Base-by-base conservation (phyloP, 2,113 vertebrate genomes). In the Tretioscincus oriximinensis region DNA sequence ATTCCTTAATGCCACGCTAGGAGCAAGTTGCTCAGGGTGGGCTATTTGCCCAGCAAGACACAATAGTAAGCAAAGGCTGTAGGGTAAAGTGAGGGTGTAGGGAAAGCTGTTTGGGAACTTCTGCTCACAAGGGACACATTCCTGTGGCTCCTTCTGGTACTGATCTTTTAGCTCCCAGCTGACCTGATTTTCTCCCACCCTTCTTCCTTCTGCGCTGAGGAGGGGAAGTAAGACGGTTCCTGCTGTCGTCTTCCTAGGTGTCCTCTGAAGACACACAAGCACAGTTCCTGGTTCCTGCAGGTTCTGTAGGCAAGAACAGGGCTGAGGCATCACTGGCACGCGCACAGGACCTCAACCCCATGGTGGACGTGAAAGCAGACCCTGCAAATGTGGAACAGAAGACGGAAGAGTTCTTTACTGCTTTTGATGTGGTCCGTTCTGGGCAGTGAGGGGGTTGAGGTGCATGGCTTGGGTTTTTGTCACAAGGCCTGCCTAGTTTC, bases 331-430 rank as follows among this genome's bases (percentile, higher is more conserved):
- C 97, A 0, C 80, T 98, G 93, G 97, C 97, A 78, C 93, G 98
- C 14, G 97, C 97, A 0, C 98, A 98, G 94, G 97, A 96, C 85
- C 97, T 99, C 72, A 99, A 99, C 81, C 98, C 98, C 0, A 99
- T 99, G 98, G 98, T 99, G 70, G 95, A 98, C 0, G 98, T 99
- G 26, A 96, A 96, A 10, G 97, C 95, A 0, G 97, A 99, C 84
- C 84, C 93, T 0, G 96, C 94, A 64, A 90, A 82, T 3, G 76
- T 97, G 0, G 96, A 97, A 9, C 93, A 92, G 90, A 99, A 99
- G 61, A 67, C 95, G 0, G 96, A 97, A 2, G 95, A 96, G 1
- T 99, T 98, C 93, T 98, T 99, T 84, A 94, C 96, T 47, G 93
- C 96, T 18, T 99, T 97, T 21, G 96, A 99, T 73, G 97, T 96